Conservation (phyloP, 2,113 vertebrate genomes). For the Tamias sibiricus region DNA sequence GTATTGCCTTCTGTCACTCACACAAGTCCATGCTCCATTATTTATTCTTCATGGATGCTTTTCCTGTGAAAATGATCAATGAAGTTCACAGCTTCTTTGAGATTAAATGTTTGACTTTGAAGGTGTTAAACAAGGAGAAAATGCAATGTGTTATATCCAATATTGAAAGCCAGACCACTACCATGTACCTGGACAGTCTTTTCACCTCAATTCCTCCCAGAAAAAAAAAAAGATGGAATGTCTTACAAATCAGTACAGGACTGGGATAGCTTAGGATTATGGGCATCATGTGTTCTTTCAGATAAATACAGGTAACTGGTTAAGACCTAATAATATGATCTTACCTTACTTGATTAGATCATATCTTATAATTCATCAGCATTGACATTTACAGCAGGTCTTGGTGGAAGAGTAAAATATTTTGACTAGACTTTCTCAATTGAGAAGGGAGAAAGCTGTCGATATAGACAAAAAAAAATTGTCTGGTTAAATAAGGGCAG, state of each 20-base stretch:
- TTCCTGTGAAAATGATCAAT: not conserved
- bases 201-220: not conserved
- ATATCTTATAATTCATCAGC: not conserved
- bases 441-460: not conserved
- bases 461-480: not conserved
- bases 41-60: not conserved
- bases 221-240: too few species aligned
- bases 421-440: not conserved
- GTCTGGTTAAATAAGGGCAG: not conserved
- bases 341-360: not conserved
- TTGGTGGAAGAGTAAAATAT: not conserved
- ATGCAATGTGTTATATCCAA: not conserved
- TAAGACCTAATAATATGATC: not conserved
- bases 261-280: not conserved
- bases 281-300: not conserved
- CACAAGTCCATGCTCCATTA: not conserved
- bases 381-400: not conserved
- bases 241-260: not conserved
- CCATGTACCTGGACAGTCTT: not conserved
- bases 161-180: not conserved
- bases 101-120: not conserved
- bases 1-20: constrained; percentile 37
- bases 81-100: not conserved
- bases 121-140: not conserved
- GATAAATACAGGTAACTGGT: not conserved